phyloP scores from a whole-genome alignment of 2,888 invertebrate genomes.

The Drosophila pseudotakahashii region DNA sequence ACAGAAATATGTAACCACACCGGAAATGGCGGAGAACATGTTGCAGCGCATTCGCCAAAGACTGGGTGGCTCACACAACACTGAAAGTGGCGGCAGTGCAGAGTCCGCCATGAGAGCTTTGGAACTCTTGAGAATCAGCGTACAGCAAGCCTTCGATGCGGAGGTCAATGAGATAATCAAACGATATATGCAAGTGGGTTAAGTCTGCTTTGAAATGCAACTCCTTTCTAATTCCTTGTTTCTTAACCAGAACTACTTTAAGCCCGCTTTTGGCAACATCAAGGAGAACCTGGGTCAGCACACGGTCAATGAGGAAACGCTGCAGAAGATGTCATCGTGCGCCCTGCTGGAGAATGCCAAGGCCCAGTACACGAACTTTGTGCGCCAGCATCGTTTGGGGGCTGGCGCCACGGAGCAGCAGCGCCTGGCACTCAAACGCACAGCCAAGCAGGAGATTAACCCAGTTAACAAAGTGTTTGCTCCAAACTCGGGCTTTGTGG shows the following conservation, averaged over 20 bases:
- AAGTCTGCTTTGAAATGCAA: no score
- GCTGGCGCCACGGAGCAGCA: slow-evolving; percentile 36
- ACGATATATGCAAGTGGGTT: slow-evolving; percentile 86
- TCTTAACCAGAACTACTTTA: slow-evolving; percentile 86
- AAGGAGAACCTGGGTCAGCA: slow-evolving; percentile 86
- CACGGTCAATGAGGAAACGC: slow-evolving; percentile 86
- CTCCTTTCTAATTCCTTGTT: background rate
- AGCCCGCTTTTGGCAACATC: slow-evolving; percentile 87
- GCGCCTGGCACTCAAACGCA: slow-evolving; percentile 73
- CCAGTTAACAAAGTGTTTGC: slow-evolving; percentile 49
- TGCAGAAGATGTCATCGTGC: slow-evolving; percentile 84
- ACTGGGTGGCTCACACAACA: slow-evolving; percentile 69
- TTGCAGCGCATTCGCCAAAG: slow-evolving; percentile 81
- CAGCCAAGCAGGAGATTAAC: slow-evolving; percentile 66
- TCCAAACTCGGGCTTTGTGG: slow-evolving; percentile 21
- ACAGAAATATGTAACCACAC: slow-evolving; percentile 82
- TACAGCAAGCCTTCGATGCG: slow-evolving; percentile 87
- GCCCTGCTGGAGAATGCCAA: slow-evolving; percentile 83
- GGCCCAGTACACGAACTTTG: slow-evolving; percentile 81
- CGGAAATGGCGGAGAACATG: slow-evolving; percentile 83
- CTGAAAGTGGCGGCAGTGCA: slow-evolving; percentile 72
- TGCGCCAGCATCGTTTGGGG: slow-evolving; percentile 66
- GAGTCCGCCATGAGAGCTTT: slow-evolving; percentile 85
- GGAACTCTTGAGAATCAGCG: slow-evolving; percentile 86
- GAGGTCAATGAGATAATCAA: slow-evolving; percentile 87